Percentiles rank a stretch among this genome's conserved stretches.
Evolutionary conservation across 2,113 vertebrate species (phyloP).

Genomic region (Elephantulus edwardii): DNA sequence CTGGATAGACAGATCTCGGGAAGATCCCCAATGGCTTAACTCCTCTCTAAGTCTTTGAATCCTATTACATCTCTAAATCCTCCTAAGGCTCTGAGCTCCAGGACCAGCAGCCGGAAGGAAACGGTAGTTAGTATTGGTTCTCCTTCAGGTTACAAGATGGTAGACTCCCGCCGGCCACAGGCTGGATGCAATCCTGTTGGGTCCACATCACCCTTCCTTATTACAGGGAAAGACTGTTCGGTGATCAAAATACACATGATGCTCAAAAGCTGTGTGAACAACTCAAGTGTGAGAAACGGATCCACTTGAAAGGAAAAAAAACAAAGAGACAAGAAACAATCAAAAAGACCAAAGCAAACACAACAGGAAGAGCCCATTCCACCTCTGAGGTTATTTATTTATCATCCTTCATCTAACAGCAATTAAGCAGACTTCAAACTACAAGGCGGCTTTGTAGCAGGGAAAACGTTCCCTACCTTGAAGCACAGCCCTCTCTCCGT

Average conservation of each 20-base stretch:
- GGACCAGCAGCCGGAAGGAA: background rate
- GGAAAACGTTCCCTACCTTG: background rate
- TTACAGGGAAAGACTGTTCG: background rate
- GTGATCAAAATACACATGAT: background rate
- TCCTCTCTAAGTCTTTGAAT: background rate
- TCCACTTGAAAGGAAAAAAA: background rate
- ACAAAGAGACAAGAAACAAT: background rate
- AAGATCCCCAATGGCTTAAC: background rate
- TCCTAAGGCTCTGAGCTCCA: background rate
- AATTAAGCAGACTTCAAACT: conserved; percentile 46
- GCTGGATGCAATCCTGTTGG: background rate
- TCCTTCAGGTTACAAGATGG: background rate
- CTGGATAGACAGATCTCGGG: background rate
- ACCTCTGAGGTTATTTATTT: background rate
- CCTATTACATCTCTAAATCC: conserved; percentile 23
- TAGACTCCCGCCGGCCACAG: background rate
- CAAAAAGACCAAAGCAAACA: conserved; percentile 46
- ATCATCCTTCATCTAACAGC: conserved; percentile 25
- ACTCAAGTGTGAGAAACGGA: background rate
- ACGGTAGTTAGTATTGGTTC: no score
- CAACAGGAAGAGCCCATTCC: background rate
- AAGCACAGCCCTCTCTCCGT: background rate
- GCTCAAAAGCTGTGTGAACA: background rate
- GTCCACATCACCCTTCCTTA: background rate
- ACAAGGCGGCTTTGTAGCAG: conserved; percentile 1